phyloP scores from a whole-genome alignment of 1,140 invertebrate genomes.

The Nautilus pompilius region DNA sequence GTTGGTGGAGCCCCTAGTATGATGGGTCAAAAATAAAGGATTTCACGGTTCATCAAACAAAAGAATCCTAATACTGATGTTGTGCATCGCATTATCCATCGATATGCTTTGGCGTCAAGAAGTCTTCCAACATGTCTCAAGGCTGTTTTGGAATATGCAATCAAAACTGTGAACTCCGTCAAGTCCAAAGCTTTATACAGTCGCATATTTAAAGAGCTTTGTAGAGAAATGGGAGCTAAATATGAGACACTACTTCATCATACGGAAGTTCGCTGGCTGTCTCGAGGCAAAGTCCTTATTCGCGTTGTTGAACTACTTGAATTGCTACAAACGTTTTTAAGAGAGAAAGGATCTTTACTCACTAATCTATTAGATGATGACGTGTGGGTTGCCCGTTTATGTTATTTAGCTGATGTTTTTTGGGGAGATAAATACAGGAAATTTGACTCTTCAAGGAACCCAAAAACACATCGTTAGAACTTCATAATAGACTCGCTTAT shows the following conservation, averaged over 20 bases:
- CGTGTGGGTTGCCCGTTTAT: not conserved
- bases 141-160: not conserved
- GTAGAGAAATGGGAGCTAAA: not conserved
- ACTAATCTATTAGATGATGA: not conserved
- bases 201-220: not conserved
- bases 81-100: not conserved
- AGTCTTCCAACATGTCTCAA: not conserved
- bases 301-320: not conserved
- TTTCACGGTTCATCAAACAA: not conserved
- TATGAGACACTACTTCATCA: not conserved
- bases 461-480: not conserved
- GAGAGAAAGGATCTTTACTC: not conserved
- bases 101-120: not conserved
- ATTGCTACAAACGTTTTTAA: not conserved
- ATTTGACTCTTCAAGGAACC: not conserved
- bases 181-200: no score
- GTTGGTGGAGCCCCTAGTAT: not conserved
- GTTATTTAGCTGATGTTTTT: not conserved
- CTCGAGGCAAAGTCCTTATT: not conserved
- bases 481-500: not conserved
- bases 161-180: not conserved
- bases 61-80: not conserved
- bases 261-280: not conserved
- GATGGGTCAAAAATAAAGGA: not conserved
- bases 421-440: not conserved